These are phyloP conservation scores for Tanytarsus gracilentus DNA, from an alignment of 2,888 invertebrate species.

Conservation along the genomic window DNA sequence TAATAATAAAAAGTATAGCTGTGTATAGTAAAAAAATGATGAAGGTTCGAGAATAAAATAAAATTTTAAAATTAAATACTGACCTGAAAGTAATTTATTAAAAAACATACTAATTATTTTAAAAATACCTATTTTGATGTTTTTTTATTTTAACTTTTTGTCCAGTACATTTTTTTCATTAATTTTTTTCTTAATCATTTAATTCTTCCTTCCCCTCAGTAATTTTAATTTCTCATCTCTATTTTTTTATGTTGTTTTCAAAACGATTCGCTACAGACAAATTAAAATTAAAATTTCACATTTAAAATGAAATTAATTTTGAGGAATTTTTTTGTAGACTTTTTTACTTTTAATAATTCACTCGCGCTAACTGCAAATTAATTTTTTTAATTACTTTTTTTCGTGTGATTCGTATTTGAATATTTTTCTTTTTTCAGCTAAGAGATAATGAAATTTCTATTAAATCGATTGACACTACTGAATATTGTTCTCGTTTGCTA, in stretches of 20 bases:
- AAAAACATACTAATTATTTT: constrained; percentile 2
- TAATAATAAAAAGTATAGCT: background rate
- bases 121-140: constrained; percentile 26
- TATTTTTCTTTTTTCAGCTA: no score
- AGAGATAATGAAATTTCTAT: no score
- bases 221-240: constrained; percentile 19
- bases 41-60: background rate
- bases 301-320: constrained; percentile 19
- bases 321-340: no score
- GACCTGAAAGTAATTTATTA: background rate
- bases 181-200: constrained; percentile 16
- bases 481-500: no score
- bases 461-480: no score
- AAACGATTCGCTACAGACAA: constrained; percentile 8
- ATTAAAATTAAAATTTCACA: constrained; percentile 16
- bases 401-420: no score
- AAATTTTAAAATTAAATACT: background rate
- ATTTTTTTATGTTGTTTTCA: background rate
- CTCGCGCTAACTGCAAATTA: no score
- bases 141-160: constrained; percentile 19
- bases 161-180: constrained; percentile 13
- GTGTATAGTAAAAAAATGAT: constrained; percentile 2
- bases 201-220: background rate
- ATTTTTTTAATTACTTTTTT: no score
- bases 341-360: no score